Evolutionary conservation across 2,113 vertebrate genomes (phyloP).

Genomic region (Charina bottae): DNA sequence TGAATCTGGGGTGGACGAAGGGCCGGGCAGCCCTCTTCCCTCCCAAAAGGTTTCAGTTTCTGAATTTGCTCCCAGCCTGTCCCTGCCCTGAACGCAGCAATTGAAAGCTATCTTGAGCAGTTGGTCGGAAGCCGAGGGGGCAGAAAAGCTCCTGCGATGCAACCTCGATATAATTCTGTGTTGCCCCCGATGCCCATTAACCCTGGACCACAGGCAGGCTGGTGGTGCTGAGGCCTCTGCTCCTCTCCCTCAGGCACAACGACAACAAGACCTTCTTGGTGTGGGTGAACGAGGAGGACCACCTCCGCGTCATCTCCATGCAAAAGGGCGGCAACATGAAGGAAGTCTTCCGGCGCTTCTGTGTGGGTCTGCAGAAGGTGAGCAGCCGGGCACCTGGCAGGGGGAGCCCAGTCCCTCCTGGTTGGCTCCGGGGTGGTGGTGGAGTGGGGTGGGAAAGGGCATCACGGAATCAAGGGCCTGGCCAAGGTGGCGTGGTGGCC

Average conservation of each 20-base stretch:
- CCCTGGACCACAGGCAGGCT: no score
- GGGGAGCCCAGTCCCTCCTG: accelerated
- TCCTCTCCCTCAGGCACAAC: conserved; percentile 81
- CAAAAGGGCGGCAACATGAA: conserved; percentile 95
- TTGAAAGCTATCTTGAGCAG: no score
- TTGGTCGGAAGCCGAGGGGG: neutral
- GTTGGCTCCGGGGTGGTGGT: neutral
- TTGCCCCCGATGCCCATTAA: no score
- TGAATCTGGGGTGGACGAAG: no score
- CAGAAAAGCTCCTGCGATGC: neutral
- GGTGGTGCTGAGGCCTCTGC: neutral
- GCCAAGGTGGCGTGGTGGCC: neutral
- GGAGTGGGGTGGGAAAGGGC: neutral
- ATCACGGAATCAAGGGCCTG: neutral
- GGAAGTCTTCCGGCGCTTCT: conserved; percentile 95
- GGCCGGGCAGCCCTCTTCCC: no score
- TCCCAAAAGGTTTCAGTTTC: neutral
- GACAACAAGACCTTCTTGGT: conserved; percentile 92
- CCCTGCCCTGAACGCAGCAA: neutral
- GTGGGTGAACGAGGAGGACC: conserved; percentile 96
- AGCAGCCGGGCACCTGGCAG: neutral
- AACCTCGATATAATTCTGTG: neutral
- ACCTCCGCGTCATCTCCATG: conserved; percentile 96
- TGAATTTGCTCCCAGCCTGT: neutral
- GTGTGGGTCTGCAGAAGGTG: conserved; percentile 90